These are phyloP conservation scores for Orchesella cincta DNA, from an alignment of 1,140 invertebrate genomes.

Conservation along the genomic window DNA sequence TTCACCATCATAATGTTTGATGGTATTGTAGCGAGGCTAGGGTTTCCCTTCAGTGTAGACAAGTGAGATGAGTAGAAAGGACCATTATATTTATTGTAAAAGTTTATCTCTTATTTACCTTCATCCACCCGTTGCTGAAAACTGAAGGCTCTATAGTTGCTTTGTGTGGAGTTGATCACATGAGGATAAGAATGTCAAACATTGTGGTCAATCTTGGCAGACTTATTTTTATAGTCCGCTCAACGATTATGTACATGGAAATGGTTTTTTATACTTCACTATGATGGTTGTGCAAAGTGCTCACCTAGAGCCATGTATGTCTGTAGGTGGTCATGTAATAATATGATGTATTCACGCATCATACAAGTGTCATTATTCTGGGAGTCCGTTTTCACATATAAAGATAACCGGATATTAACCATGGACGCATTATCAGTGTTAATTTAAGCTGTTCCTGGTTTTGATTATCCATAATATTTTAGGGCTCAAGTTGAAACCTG, in stretches of 20 bases:
- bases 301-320: too few relatives aligned
- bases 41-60: not conserved
- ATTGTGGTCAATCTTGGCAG: not conserved
- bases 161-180: not conserved
- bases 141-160: not conserved
- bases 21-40: not conserved
- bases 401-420: too few relatives aligned
- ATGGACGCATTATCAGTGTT: too few relatives aligned
- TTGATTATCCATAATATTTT: too few relatives aligned
- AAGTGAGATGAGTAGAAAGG: slow-evolving; percentile 7
- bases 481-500: too few relatives aligned
- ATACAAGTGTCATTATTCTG: too few relatives aligned
- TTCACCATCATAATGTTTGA: not conserved
- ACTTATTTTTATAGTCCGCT: not conserved
- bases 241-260: not conserved
- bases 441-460: too few relatives aligned
- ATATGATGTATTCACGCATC: too few relatives aligned
- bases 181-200: not conserved
- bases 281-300: too few relatives aligned
- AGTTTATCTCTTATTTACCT: slow-evolving; percentile 17
- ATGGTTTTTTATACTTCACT: not conserved
- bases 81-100: slow-evolving; percentile 29
- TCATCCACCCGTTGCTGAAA: not conserved
- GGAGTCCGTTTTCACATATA: too few relatives aligned
- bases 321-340: too few relatives aligned